Evolutionary conservation across 2,888 invertebrate genomes (phyloP).

Genomic region (Cyclophora albipunctata): DNA sequence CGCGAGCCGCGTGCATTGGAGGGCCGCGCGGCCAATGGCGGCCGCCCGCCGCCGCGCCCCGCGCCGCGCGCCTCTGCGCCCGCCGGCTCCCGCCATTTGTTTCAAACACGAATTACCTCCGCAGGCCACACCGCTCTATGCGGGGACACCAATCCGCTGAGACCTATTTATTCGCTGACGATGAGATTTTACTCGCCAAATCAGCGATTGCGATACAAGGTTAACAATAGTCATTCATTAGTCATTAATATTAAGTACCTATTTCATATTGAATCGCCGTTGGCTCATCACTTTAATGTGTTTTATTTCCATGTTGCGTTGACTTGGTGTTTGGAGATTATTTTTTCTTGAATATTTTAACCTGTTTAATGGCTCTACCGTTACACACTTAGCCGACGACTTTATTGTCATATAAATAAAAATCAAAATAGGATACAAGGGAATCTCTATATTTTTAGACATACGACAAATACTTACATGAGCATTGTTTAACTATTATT

Average conservation of each 20-base stretch:
- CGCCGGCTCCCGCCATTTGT: conserved; percentile 39
- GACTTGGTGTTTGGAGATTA: no score
- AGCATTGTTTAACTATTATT: no score
- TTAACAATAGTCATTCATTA: conserved; percentile 8
- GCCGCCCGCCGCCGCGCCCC: conserved; percentile 30
- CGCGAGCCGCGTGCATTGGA: conserved; percentile 47
- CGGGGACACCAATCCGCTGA: conserved; percentile 46
- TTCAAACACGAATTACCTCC: conserved; percentile 43
- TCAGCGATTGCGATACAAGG: conserved; percentile 15
- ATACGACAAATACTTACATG: no score
- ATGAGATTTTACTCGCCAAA: conserved; percentile 18
- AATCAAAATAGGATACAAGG: no score
- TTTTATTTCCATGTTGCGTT: no score
- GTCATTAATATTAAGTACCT: conserved; percentile 3
- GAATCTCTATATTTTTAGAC: no score
- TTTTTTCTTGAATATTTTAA: no score
- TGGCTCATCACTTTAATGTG: no score
- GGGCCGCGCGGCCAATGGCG: conserved; percentile 43
- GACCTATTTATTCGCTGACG: conserved; percentile 25
- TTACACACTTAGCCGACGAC: no score
- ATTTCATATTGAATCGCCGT: not conserved
- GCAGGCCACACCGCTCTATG: conserved; percentile 50
- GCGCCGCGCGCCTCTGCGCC: conserved; percentile 29
- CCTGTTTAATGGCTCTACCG: no score
- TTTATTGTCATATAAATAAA: no score